A percentile compares a stretch with the other conserved stretches of the same genome.
Evolutionary conservation across 1,140 invertebrate species (phyloP).

Genomic region (Papilio machaon): DNA sequence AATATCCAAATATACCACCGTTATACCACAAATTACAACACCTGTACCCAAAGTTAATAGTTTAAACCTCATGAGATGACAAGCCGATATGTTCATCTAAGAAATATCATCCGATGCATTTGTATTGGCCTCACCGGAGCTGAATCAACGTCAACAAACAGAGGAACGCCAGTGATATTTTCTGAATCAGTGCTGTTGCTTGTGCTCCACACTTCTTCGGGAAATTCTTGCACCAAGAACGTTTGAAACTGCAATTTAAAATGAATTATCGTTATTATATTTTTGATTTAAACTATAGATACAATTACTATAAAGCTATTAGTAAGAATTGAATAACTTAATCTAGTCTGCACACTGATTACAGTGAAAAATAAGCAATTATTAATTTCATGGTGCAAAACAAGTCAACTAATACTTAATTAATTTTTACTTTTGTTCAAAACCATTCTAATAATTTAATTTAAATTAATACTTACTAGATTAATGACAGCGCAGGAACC

Average conservation of each 20-base stretch:
- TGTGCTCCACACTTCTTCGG: constrained; percentile 43
- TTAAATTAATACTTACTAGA: constrained; percentile 82
- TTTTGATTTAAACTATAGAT: background rate
- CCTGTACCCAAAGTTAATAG: no score
- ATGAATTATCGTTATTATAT: background rate
- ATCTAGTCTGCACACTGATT: no score
- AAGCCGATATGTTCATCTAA: no score
- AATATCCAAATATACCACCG: no score
- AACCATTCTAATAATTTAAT: background rate
- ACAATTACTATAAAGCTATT: no score
- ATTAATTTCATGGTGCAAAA: background rate
- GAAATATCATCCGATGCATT: no score
- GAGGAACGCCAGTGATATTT: constrained; percentile 45
- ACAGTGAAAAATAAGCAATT: background rate
- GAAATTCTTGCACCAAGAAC: constrained; percentile 58
- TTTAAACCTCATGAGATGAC: no score
- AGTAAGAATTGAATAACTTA: no score
- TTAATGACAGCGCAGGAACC: constrained; percentile 87
- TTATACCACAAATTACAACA: no score
- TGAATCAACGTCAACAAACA: constrained; percentile 61
- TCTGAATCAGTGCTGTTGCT: constrained; percentile 46
- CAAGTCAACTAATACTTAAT: no score
- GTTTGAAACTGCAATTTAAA: constrained; percentile 58
- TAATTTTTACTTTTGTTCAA: background rate
- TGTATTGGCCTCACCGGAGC: constrained; percentile 59